Evolutionary conservation across 2,888 invertebrate genomes (phyloP).

Genomic region (Gryllus longicercus): DNA sequence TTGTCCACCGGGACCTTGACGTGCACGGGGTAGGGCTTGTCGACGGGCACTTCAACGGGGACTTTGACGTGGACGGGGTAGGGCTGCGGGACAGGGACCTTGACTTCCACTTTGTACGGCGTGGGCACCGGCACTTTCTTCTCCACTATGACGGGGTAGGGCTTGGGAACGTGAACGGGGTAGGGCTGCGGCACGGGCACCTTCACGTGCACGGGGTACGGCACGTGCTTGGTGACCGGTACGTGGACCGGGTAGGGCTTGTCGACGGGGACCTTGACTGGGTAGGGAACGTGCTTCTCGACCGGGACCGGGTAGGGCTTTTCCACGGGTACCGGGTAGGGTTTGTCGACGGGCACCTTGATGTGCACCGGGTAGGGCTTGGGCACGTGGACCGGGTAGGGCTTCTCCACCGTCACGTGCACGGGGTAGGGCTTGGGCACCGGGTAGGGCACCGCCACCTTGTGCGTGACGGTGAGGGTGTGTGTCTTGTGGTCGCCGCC

Average conservation of each 20-base stretch:
- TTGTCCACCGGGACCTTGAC: constrained; percentile 47
- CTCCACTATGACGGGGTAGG: constrained; percentile 52
- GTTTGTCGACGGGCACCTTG: constrained; percentile 2
- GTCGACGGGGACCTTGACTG: constrained; percentile 66
- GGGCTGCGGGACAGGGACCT: constrained; percentile 26
- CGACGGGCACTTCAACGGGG: constrained; percentile 24
- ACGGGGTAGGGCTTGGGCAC: constrained; percentile 62
- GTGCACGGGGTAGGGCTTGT: constrained; percentile 24
- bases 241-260: constrained; percentile 63
- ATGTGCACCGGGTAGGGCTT: constrained; percentile 22
- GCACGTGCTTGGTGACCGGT: constrained; percentile 57
- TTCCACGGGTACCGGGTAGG: background rate
- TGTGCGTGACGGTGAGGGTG: constrained; percentile 58
- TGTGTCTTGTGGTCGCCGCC: constrained; percentile 47
- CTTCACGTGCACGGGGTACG: constrained; percentile 53
- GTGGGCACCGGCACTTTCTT: constrained; percentile 41
- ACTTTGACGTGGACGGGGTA: constrained; percentile 25
- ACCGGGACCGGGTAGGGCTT: constrained; percentile 25
- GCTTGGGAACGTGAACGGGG: constrained; percentile 65
- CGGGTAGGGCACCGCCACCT: constrained; percentile 53
- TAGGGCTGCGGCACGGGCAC: constrained; percentile 69
- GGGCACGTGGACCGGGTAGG: constrained; percentile 28
- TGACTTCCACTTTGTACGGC: constrained; percentile 61
- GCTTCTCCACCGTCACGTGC: constrained; percentile 29
- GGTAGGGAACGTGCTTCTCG: constrained; percentile 35